Evolutionary conservation across 2,113 vertebrate species (phyloP), one percentile per base, ranked within the genome.

Genomic region (Mungos mungo): DNA sequence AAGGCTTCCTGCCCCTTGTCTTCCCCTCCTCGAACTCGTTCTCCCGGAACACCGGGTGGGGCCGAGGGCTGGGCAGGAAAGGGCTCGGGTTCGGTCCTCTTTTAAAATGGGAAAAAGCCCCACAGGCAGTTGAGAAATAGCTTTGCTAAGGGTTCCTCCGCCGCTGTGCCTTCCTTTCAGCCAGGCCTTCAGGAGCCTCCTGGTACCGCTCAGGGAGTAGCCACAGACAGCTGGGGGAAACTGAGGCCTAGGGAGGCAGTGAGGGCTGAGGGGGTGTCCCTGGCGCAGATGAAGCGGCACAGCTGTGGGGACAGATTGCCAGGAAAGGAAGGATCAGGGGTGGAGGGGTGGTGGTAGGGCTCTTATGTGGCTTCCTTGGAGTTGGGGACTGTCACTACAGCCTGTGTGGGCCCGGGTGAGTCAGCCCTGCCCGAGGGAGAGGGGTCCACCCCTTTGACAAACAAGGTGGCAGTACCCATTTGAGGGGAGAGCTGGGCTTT

Each of bases 41-140:
- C 97, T 98, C 97, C 98, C 92, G 90, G 98, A 98, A 96, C 88
- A 60, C 19, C 76, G 95, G 97, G 97, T 97, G 96, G 97, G 96
- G 97, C 93, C 23, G 23, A 66, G 80, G 95, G 93, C 71, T 35
- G 88, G 92, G 92, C 89, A 92, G 92, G 77, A 82, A 94, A 72
- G 50, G 33, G 16, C 74, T 85, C 89, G 19, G 10, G 4, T 19
- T 71, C 54, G 60, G 95, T 85, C 72, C 92, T 71, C 27, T 29
- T 88, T 96, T 82, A 85, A 95, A 89, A 79, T 90, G 82, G 52
- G 52, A 89, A 68, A 92, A 92, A 72, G 41, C 33, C 45, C 47
- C 92, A 29, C 29, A 68, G 68, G 86, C 57, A 4, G 18, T 95
- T 97, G 96, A 91, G 97, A 97, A 95, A 97, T 76, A 45, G 66